Evolutionary conservation across 2,113 vertebrate genomes (phyloP), one percentile per base, ranked within the genome.

Genomic region (Neodon shergylaensis): DNA sequence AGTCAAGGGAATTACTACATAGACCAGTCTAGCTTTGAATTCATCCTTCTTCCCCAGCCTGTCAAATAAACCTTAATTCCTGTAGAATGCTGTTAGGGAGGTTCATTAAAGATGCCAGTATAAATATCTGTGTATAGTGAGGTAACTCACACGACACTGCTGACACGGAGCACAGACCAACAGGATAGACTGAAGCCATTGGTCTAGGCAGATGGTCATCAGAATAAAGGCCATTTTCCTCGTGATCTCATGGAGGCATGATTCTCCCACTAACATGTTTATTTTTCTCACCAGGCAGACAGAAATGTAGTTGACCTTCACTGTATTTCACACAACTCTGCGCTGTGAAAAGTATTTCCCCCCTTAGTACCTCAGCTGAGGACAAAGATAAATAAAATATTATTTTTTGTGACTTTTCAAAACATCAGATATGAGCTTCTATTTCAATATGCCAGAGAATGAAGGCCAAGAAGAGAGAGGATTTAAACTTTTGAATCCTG

Each of bases 351-450:
- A 42, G 12, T 74, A 33, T 76, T 74, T 90, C 22, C 10, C 17
- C 54, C 24, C 58, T 89, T 76, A 90, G 42, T 54, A 79, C 28
- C 81, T 94, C 87, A 88, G 42, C 24, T 74, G 26, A 84, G 72
- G 73, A 44, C 36, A 95, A 89, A 19, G 65, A 63, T 47, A 95
- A 93, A 86, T 83, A 70, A 84, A 95, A 86, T 88, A 39, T 68
- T 94, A 49, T 42, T 78, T 92, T 87, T 49, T 63, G 5, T 89
- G 63, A 92, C 13, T 52, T 90, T 93, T 85, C n/a, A 73, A 90
- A 39, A 87, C 9, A 81, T 82, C 44, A 68, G 44, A 88, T 21
- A 19, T 78, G 21, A 87, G 77, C 47, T 93, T 65, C 78, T 88
- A 77, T 84, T 90, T 96, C 92, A 85, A 52, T 91, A 54, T 2